phyloP scores from a whole-genome alignment of 2,797 vertebrate species.

The Sternotherus odoratus region DNA sequence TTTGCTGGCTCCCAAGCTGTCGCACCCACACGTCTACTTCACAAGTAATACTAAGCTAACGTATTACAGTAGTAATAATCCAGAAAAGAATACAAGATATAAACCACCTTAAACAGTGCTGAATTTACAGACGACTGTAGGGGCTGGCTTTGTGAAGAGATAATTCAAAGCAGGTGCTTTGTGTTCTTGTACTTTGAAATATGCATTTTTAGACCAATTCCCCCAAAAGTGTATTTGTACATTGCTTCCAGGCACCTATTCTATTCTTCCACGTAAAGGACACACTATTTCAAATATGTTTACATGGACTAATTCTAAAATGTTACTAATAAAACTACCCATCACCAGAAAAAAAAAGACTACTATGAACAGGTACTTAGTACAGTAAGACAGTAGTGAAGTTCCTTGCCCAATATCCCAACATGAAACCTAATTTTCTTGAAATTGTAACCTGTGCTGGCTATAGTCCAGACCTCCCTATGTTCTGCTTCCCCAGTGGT shows the following conservation, averaged over 20 bases:
- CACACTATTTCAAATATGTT: background rate
- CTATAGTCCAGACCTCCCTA: background rate
- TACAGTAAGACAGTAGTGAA: background rate
- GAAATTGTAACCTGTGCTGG: background rate
- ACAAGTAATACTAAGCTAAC: background rate
- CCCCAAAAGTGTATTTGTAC: background rate
- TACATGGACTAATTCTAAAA: background rate
- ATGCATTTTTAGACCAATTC: background rate
- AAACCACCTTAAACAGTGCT: background rate
- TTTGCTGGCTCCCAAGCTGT: background rate
- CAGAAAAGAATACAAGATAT: background rate
- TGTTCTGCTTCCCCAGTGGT: background rate
- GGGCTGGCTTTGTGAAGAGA: background rate
- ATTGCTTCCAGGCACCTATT: background rate
- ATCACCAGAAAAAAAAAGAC: background rate
- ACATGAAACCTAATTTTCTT: background rate
- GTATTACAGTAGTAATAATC: background rate
- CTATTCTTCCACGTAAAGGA: fast-evolving
- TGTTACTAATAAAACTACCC: background rate
- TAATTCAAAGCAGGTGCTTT: background rate
- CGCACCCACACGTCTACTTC: background rate
- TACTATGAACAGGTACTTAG: background rate
- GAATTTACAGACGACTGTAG: background rate
- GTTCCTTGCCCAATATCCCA: background rate
- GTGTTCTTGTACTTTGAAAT: background rate